Evolutionary conservation across 1,140 invertebrate species (phyloP), one percentile per base, ranked within the genome.

Genomic region (Listronotus oregonensis): DNA sequence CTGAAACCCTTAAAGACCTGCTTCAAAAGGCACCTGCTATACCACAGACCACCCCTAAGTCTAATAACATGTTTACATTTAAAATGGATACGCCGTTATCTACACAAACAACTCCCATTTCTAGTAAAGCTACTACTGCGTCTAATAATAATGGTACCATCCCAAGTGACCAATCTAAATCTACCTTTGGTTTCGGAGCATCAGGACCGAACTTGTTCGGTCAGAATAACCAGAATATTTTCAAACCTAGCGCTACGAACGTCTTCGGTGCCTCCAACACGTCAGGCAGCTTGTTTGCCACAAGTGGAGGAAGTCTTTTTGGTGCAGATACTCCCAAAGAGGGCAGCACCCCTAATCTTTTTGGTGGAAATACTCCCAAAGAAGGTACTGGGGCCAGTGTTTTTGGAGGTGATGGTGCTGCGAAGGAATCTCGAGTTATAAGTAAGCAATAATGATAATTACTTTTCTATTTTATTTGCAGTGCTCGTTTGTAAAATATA

Each of bases 241-340:
- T 37, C 34, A 9, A 37, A 37, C 3, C 11, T 37, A 12, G 21
- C 7, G 8, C 47, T n/a, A 12, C 15, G 12, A 50, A 50, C n/a
- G 10, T 50, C 32, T 50, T 50, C 21, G 17, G 21, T 9, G 10
- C 2, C 8, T 21, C 47, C 9, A 21, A 12, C 8, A 10, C 1
- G 6, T 10, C 15, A 1, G 47, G 47, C 8, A 46, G 17, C n/a
- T 46, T 18, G 17, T 18, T 51, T 40, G 39, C 27, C 14, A 21
- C 49, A 5, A 18, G 43, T n/a, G 17, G 43, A 11, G 43, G 43
- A 46, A 10, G 34, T 37, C 10, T 46, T 17, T 46, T 46, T 44
- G 15, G 15, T 44, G n/a, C 3, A 7, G 17, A n/a, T 27, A 63
- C 66, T 0, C 67, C 67, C 2, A 61, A 56, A 39, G 61, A 50